Conservation (phyloP, 1,140 invertebrate species). For the Helicoverpa armigera region DNA sequence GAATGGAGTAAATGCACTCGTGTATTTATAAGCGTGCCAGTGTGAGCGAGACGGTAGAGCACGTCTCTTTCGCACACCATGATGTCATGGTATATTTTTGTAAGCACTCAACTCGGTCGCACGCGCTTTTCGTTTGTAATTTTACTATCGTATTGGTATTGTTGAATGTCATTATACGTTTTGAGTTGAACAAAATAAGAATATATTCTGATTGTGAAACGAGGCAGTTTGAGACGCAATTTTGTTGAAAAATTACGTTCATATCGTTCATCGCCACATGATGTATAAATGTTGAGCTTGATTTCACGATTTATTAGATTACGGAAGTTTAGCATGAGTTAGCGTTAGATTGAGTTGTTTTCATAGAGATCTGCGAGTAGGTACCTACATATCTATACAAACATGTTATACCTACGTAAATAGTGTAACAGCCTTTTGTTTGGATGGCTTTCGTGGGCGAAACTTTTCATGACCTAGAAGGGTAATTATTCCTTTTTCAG, state of each 20-base stretch:
- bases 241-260: background rate
- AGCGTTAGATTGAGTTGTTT: background rate
- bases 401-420: no score
- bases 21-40: constrained; percentile 77
- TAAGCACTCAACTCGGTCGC: constrained; percentile 73
- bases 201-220: background rate
- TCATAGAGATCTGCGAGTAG: no score
- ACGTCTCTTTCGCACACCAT: constrained; percentile 78
- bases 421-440: no score
- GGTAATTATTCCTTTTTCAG: no score
- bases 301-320: background rate
- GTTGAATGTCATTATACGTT: constrained; percentile 43
- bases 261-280: background rate
- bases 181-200: constrained; percentile 35
- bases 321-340: background rate
- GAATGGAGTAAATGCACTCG: constrained; percentile 80
- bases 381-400: no score
- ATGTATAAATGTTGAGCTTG: background rate
- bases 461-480: no score
- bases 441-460: no score
- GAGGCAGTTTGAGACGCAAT: background rate
- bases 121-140: constrained; percentile 72
- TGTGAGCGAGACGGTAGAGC: constrained; percentile 60
- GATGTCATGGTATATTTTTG: constrained; percentile 86
- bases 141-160: constrained; percentile 70